Percentiles rank a stretch among this genome's conserved stretches.
Conservation (phyloP, 2,888 invertebrate species). For the Chaetogeoica ovagalla region DNA sequence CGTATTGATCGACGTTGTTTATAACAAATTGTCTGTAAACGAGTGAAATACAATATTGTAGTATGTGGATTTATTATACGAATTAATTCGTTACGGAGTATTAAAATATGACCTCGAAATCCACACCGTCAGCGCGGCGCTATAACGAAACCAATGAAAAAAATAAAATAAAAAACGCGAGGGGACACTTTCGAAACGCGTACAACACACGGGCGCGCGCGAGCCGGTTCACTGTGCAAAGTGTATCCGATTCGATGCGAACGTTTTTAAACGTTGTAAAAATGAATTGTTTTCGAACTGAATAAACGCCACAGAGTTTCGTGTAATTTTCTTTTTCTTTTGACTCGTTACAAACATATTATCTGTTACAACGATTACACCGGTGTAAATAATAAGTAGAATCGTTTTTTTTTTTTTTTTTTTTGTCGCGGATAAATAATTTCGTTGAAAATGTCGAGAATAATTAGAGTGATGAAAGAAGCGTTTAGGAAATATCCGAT, state of each 20-base stretch:
- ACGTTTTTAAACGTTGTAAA: not conserved
- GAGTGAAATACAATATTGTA: too few relatives aligned
- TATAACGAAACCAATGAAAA: conserved; percentile 48
- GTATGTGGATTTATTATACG: not conserved
- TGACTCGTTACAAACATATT: too few relatives aligned
- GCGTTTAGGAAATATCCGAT: conserved; percentile 62
- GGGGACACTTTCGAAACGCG: conserved; percentile 25
- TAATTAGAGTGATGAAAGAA: conserved; percentile 55
- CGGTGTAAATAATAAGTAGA: too few relatives aligned
- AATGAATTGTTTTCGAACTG: not conserved
- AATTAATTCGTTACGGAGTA: conserved; percentile 26
- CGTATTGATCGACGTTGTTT: too few relatives aligned
- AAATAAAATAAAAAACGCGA: not conserved
- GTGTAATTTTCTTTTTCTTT: not conserved
- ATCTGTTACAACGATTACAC: too few relatives aligned
- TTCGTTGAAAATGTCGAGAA: conserved; percentile 36
- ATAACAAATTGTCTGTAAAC: not conserved
- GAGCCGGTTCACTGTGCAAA: not conserved
- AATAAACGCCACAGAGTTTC: not conserved
- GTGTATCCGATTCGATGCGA: conserved; percentile 15
- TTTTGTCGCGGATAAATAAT: not conserved
- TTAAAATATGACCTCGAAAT: conserved; percentile 34
- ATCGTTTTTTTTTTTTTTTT: not conserved
- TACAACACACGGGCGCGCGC: conserved; percentile 3
- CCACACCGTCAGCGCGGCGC: conserved; percentile 30